A percentile compares a stretch with the other conserved stretches of the same genome.
phyloP scores from a whole-genome alignment of 2,888 invertebrate species.

The Meta bourneti region DNA sequence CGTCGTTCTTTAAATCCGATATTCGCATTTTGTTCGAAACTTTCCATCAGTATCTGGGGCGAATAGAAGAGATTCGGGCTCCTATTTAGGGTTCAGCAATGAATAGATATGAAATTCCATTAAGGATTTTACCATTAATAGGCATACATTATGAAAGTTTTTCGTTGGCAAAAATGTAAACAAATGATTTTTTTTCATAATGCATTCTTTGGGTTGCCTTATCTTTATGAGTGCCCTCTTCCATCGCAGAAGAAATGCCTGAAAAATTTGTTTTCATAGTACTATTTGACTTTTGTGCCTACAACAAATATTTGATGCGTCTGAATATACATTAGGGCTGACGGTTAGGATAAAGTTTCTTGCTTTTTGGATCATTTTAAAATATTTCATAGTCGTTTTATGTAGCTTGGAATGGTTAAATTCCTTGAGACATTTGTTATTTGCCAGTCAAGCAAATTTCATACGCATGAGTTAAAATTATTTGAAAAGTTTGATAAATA shows the following conservation, averaged over 20 bases:
- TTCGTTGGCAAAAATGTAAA: slow-evolving; percentile 21
- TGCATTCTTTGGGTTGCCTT: not conserved
- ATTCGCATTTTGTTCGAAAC: slow-evolving; percentile 23
- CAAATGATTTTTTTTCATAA: slow-evolving; percentile 7
- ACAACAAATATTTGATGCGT: not conserved
- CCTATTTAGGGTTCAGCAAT: slow-evolving; percentile 10
- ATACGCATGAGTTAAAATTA: no score
- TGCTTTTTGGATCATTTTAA: no score
- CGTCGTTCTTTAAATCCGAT: slow-evolving; percentile 18
- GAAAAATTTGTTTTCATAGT: not conserved
- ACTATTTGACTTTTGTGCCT: not conserved
- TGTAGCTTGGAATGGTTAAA: no score
- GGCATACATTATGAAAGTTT: slow-evolving; percentile 16
- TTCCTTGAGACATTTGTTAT: no score
- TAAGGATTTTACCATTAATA: slow-evolving; percentile 36
- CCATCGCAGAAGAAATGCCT: not conserved
- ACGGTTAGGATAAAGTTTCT: no score
- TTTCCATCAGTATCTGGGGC: not conserved
- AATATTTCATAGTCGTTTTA: no score
- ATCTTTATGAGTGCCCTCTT: not conserved
- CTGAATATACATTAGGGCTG: not conserved
- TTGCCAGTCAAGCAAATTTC: no score
- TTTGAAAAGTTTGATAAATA: no score
- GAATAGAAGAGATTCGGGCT: not conserved
- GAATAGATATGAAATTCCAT: slow-evolving; percentile 21